Conservation (phyloP, 2,113 vertebrate species). For the Columbina picui region DNA sequence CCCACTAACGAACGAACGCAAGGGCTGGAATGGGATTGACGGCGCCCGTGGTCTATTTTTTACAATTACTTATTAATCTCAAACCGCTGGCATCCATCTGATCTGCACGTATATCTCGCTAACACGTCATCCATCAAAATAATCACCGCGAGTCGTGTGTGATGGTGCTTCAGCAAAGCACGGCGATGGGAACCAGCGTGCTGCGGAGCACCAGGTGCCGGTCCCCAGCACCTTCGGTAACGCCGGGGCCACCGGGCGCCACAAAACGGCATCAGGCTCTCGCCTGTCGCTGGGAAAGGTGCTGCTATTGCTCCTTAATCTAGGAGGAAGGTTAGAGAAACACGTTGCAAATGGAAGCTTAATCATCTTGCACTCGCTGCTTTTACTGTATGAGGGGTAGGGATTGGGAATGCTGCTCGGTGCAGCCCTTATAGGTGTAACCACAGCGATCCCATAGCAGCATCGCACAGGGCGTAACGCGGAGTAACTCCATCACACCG, state of each 20-base stretch:
- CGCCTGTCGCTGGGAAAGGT: neutral
- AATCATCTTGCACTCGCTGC: neutral
- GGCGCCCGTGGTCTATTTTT: neutral
- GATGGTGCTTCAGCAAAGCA: neutral
- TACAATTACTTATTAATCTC: neutral
- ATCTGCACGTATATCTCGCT: accelerated
- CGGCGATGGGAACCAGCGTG: neutral
- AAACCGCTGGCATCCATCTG: neutral
- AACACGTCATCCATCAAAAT: neutral
- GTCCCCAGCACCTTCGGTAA: neutral
- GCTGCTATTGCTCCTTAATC: neutral
- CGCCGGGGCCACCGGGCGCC: neutral
- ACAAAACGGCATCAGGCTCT: neutral
- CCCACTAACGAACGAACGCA: neutral
- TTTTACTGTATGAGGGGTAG: neutral
- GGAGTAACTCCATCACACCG: neutral
- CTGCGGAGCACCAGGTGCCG: neutral
- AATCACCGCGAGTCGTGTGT: neutral
- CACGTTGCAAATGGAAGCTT: accelerated
- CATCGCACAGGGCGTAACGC: neutral
- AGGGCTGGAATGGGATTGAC: neutral
- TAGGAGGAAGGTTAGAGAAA: neutral
- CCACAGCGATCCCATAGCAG: neutral
- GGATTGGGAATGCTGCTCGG: neutral
- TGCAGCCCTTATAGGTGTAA: neutral